Conservation (phyloP, 2,888 invertebrate species). For the Sarcophaga rosellei region DNA sequence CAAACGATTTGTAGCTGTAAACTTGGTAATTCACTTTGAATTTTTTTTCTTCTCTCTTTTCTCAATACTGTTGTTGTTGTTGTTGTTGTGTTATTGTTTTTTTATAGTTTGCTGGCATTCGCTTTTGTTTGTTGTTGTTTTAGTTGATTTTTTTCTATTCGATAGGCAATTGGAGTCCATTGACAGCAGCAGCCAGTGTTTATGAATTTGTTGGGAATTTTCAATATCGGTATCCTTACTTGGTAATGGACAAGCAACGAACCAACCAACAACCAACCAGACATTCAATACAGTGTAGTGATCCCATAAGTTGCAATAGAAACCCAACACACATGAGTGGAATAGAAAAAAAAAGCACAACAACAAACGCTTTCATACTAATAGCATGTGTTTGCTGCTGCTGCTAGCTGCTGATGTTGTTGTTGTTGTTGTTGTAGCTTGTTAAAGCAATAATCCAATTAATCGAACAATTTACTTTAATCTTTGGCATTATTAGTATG, state of each 20-base stretch:
- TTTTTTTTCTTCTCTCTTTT: neutral
- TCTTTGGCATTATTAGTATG: constrained; percentile 66
- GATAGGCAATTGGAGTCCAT: constrained; percentile 63
- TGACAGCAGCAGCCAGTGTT: constrained; percentile 69
- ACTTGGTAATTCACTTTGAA: constrained; percentile 71
- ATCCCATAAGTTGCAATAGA: constrained; percentile 51
- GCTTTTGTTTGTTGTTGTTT: constrained; percentile 33
- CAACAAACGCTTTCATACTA: constrained; percentile 32
- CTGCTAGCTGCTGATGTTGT: neutral
- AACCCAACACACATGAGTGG: constrained; percentile 13
- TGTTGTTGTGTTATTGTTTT: neutral
- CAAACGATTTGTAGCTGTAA: constrained; percentile 80
- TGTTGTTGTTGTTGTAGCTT: constrained; percentile 46
- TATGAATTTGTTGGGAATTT: constrained; percentile 70
- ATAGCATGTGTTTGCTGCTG: constrained; percentile 55
- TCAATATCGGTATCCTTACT: constrained; percentile 61
- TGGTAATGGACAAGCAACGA: constrained; percentile 59
- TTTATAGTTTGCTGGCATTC: constrained; percentile 68
- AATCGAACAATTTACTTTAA: constrained; percentile 71
- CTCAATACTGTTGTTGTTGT: neutral
- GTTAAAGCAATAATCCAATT: constrained; percentile 71
- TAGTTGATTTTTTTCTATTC: neutral
- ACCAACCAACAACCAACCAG: constrained; percentile 31
- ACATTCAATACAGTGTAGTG: constrained; percentile 23
- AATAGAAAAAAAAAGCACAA: constrained; percentile 14